Conservation (phyloP, 2,113 vertebrate species). For the Oryctolagus cuniculus region DNA sequence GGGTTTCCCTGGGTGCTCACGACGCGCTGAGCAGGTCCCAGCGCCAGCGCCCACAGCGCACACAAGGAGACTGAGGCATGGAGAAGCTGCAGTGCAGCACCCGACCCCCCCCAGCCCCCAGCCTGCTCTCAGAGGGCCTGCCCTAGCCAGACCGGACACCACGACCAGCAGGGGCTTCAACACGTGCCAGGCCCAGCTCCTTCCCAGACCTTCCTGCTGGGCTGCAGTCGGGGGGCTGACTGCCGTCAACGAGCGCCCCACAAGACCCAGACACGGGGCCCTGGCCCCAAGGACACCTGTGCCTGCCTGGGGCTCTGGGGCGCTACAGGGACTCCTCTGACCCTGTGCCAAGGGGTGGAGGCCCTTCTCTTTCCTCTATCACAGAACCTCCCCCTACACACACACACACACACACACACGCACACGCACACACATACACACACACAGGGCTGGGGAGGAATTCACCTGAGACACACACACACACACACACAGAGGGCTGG, state of each 20-base stretch:
- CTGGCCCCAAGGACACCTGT: neutral
- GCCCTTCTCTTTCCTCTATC: neutral
- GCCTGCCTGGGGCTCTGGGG: neutral
- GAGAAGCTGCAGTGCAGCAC: neutral
- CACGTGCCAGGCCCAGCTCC: neutral
- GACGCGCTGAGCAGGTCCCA: fast-evolving
- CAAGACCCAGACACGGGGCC: neutral
- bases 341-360: fast-evolving
- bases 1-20: too few relatives aligned
- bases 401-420: neutral
- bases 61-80: neutral
- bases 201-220: neutral
- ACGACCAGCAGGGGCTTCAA: fast-evolving
- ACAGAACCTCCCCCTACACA: neutral
- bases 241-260: neutral
- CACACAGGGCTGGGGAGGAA: too few relatives aligned
- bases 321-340: neutral
- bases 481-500: too few relatives aligned
- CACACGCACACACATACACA: too few relatives aligned
- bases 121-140: too few relatives aligned
- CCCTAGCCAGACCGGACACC: neutral
- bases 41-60: neutral
- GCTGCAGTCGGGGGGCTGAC: neutral
- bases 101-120: too few relatives aligned
- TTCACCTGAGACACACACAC: too few relatives aligned